Evolutionary conservation across 2,797 vertebrate genomes (phyloP), one percentile per base, ranked within the genome.

Genomic region (Sarcophilus harrisii): DNA sequence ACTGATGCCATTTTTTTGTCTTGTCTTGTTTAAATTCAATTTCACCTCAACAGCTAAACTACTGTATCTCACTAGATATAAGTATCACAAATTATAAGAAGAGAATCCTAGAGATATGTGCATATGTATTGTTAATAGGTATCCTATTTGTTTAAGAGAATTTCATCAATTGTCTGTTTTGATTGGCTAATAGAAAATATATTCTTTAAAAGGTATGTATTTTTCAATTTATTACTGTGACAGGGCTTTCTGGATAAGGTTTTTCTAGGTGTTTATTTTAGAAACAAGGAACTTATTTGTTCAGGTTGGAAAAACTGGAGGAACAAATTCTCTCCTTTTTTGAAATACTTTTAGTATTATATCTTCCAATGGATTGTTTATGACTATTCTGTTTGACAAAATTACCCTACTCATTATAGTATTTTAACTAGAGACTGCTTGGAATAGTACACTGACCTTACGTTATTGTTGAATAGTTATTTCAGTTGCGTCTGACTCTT

Each of bases 121-220:
- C 6, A 5, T 52, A 5, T 52, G 6, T 52, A 52, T 52, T 52
- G 52, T 52, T 52, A 5, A 52, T 52, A 52, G 52, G 52, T 52
- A 52, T 8, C 52, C 52, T 52, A 52, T 5, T 52, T 52, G 52
- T 52, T 52, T 97, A 97, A 96, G 95, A 94, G 96, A 93, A 38
- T 58, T 58, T 54, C 14, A 95, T 91, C 94, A 97, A 92, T 95
- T 96, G 96, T 92, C 94, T 95, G 57, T 62, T 95, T 92, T 91
- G 95, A 91, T 93, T 94, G 93, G 92, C 95, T 92, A 59, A 1
- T 49, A 91, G 94, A 90, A 95, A 95, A 95, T 14, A 89, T 66
- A 49, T 57, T 32, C 91, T 94, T 27, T 66, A 49, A 93, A 81
- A 54, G 93, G 93, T 14, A 29, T 87, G 57, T 30, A 57, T 28